Evolutionary conservation across 2,797 vertebrate species (phyloP), one percentile per base, ranked within the genome.

Genomic region (Ambastaia sidthimunki): DNA sequence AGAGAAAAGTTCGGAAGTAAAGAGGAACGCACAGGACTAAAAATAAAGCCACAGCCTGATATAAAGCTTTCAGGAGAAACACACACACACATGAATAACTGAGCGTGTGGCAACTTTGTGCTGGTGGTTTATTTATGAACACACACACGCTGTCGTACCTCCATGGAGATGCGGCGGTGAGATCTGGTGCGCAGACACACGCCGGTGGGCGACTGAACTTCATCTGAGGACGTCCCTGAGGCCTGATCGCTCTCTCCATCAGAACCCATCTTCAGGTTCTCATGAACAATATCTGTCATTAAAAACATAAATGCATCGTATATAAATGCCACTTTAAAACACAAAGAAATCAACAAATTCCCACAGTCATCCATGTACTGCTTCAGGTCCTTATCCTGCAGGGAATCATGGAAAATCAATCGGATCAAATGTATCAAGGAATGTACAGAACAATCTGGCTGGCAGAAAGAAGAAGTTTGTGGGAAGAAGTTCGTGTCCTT

Each of bases 351-450:
- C n/a, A n/a, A n/a, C n/a, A n/a, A n/a, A 90, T 98, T 99, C 54
- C 97, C 97, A 90, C 98, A 99, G 89, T 99, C 98, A 28, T 99
- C 98, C 98, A 99, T 99, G 89, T 99, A 99, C 92, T 99, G 98
- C 87, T 99, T 99, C 89, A 99, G 91, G 87, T 99, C 98, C 89
- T 99, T 99, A 86, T 99, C 98, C 98, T 99, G 47, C 75, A 92
- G 83, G 73, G 63, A 68, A 25, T 2, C 16, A 73, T 52, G 65
- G 21, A 19, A 69, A 60, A 68, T 44, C 37, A 54, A 31, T 15
- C 7, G n/a, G 18, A 3, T 1, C 21, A 9, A 1, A 10, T n/a
- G n/a, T n/a, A n/a, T n/a, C n/a, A n/a, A n/a, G n/a, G n/a, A n/a
- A n/a, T n/a, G n/a, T n/a, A n/a, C n/a, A 13, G 7, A 18, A 31